Conservation (phyloP, 2,888 invertebrate species). For the Caradrina kadenii region DNA sequence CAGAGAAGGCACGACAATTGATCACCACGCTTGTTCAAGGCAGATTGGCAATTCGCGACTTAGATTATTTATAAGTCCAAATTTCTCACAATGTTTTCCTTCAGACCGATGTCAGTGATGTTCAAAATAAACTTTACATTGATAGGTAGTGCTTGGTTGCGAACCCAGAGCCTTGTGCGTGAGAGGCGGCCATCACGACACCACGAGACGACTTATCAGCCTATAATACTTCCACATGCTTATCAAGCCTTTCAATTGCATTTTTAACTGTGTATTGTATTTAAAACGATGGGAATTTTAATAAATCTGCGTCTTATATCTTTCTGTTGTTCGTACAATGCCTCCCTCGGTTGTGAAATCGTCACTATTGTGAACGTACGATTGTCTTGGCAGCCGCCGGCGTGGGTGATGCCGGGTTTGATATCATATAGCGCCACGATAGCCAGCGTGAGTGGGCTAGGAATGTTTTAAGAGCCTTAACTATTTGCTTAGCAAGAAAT, state of each 20-base stretch:
- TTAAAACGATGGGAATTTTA: slow-evolving; percentile 48
- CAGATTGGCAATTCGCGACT: too few relatives aligned
- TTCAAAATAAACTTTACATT: too few relatives aligned
- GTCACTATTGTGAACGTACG: slow-evolving; percentile 62
- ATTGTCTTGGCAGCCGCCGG: slow-evolving; percentile 46
- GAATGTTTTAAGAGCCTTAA: slow-evolving; percentile 10
- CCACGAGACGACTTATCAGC: neutral
- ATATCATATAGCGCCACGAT: slow-evolving; percentile 13
- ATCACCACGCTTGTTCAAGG: too few relatives aligned
- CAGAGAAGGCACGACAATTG: too few relatives aligned
- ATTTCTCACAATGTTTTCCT: too few relatives aligned
- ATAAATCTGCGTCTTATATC: slow-evolving; percentile 43
- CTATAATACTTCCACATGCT: slow-evolving; percentile 16
- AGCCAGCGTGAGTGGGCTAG: slow-evolving; percentile 29
- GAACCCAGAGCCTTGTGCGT: too few relatives aligned
- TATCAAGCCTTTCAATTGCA: slow-evolving; percentile 30
- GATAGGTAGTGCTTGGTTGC: too few relatives aligned
- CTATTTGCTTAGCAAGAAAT: neutral
- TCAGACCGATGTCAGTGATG: too few relatives aligned
- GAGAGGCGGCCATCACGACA: too few relatives aligned
- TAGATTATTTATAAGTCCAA: too few relatives aligned
- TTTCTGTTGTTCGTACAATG: slow-evolving; percentile 56
- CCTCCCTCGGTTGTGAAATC: slow-evolving; percentile 70
- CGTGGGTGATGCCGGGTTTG: slow-evolving; percentile 50
- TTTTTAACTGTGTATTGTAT: slow-evolving; percentile 36